phyloP scores from a whole-genome alignment of 2,113 vertebrate species.

The Synchiropus splendidus region DNA sequence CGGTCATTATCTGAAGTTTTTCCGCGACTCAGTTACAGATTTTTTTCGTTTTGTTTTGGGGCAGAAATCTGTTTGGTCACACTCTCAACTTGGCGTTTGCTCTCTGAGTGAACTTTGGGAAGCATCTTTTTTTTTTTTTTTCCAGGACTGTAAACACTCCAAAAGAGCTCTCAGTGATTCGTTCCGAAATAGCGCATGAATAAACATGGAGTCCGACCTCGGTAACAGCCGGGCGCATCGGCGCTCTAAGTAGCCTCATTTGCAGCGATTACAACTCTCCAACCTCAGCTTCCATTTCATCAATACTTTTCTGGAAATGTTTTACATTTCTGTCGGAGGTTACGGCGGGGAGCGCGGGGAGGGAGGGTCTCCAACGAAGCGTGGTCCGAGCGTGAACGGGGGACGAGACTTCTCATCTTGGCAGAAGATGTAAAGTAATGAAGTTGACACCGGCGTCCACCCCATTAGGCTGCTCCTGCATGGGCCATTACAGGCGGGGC shows the following conservation, averaged over 20 bases:
- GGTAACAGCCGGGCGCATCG: neutral
- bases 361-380: constrained; percentile 16
- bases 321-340: constrained; percentile 8
- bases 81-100: too few species aligned
- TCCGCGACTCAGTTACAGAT: too few species aligned
- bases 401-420: constrained; percentile 55
- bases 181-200: constrained; percentile 8
- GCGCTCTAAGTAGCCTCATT: constrained; percentile 8
- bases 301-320: constrained; percentile 15
- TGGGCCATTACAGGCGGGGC: constrained; percentile 68
- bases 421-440: constrained; percentile 67
- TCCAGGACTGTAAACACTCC: constrained; percentile 4
- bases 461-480: constrained; percentile 68
- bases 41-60: too few species aligned
- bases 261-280: constrained; percentile 21
- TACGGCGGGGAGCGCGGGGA: neutral
- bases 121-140: constrained; percentile 1
- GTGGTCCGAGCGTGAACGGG: constrained; percentile 23
- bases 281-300: constrained; percentile 3
- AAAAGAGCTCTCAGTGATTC: constrained; percentile 9
- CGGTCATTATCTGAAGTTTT: too few species aligned
- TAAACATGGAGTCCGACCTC: constrained; percentile 7
- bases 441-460: constrained; percentile 67
- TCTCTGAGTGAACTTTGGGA: neutral
- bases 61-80: too few species aligned